Evolutionary conservation across 2,888 invertebrate genomes (phyloP).

Genomic region (Ephialtes manifestator): DNA sequence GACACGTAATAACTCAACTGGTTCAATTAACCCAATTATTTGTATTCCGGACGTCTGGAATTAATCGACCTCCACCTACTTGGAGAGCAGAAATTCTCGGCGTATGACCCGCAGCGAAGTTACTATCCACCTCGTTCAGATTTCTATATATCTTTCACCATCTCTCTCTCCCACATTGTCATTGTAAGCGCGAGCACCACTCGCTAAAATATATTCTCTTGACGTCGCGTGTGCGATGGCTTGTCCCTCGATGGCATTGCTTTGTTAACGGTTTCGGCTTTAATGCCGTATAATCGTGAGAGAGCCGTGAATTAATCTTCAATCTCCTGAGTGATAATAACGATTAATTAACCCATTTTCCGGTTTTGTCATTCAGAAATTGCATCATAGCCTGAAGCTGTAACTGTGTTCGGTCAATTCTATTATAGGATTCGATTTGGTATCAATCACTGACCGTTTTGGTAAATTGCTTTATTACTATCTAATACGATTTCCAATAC

Average conservation of each 20-base stretch:
- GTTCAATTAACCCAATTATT: constrained; percentile 68
- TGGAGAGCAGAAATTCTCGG: constrained; percentile 16
- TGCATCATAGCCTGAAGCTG: constrained; percentile 3
- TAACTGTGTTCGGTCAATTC: background rate
- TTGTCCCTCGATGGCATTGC: constrained; percentile 22
- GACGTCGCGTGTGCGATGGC: constrained; percentile 48
- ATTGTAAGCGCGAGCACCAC: background rate
- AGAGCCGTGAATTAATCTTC: constrained; percentile 36
- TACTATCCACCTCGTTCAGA: constrained; percentile 30
- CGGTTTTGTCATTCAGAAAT: constrained; percentile 10
- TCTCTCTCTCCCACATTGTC: constrained; percentile 2
- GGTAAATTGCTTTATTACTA: background rate
- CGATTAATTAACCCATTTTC: constrained; percentile 50
- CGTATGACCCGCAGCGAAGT: constrained; percentile 38
- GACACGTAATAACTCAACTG: constrained; percentile 58
- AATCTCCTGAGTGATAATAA: constrained; percentile 41
- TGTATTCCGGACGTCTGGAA: constrained; percentile 65
- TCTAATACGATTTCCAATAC: background rate
- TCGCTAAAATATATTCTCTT: constrained; percentile 36
- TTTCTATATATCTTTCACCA: constrained; percentile 17
- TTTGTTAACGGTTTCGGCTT: constrained; percentile 43
- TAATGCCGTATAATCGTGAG: constrained; percentile 42
- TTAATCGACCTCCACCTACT: constrained; percentile 67
- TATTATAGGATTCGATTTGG: background rate
- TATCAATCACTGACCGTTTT: background rate